Conservation (phyloP, 2,888 invertebrate species). For the Ophion ventricosus region DNA sequence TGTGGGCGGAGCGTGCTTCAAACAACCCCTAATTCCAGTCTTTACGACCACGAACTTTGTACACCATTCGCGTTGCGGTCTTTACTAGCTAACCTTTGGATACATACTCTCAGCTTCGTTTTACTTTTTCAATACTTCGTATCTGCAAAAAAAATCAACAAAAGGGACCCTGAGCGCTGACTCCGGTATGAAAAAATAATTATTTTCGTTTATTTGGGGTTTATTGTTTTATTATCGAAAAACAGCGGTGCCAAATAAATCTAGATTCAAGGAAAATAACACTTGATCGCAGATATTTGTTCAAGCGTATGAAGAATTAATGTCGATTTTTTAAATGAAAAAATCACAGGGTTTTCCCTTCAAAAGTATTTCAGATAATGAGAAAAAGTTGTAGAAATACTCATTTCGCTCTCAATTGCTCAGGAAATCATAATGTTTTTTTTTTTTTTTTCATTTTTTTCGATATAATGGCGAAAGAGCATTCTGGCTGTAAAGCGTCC, state of each 20-base stretch:
- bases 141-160: constrained; percentile 20
- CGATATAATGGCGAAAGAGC: too few relatives aligned
- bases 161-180: neutral
- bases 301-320: too few relatives aligned
- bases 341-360: neutral
- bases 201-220: neutral
- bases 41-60: constrained; percentile 37
- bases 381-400: too few relatives aligned
- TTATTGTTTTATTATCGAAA: neutral
- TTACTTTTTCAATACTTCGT: constrained; percentile 19
- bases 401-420: too few relatives aligned
- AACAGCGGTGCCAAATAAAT: neutral
- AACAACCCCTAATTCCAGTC: constrained; percentile 41
- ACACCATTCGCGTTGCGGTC: constrained; percentile 14
- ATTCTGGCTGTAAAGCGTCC: neutral
- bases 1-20: constrained; percentile 6
- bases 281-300: too few relatives aligned
- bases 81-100: constrained; percentile 13
- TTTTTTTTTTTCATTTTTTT: too few relatives aligned
- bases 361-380: too few relatives aligned
- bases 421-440: too few relatives aligned
- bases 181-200: neutral
- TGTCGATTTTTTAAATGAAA: neutral
- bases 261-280: too few relatives aligned
- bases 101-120: constrained; percentile 21